Evolutionary conservation across 2,113 vertebrate species (phyloP), one percentile per base, ranked within the genome.

Genomic region (Nibea albiflora): DNA sequence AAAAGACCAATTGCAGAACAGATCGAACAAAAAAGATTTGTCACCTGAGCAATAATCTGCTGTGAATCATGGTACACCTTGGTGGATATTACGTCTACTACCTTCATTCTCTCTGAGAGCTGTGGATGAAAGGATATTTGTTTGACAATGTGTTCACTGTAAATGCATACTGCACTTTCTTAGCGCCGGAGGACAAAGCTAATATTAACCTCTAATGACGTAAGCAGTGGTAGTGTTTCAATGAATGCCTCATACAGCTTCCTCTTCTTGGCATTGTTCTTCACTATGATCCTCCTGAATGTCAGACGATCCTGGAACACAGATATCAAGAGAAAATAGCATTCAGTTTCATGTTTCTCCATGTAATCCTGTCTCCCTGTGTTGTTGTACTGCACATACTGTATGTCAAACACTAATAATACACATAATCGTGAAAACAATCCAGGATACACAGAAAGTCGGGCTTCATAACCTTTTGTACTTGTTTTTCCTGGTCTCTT

Each of bases 221-320:
- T 99, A 85, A 99, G 97, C 89, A 99, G 96, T 52, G 98, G 98
- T 88, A 99, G 93, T 8, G 98, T 98, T 92, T 98, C 96, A 73
- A 99, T 99, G 92, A 99, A 99, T 76, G 95, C 97, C 93, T 99
- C 98, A 91, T 99, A 99, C 96, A 98, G 95, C 96, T 91, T 97
- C 92, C 97, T 96, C 93, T 99, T 99, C 96, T 97, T 98, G 90
- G 98, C 98, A 88, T 99, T 99, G 90, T 99, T 99, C 95, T 99
- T 99, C 60, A 99, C 96, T 94, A 99, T 99, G 92, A 99, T 99
- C 93, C 98, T 97, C 94, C 98, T 95, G 88, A 95, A 95, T 56
- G 93, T 94, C 81, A 95, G 85, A 84, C 93, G 93, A 87, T 95
- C 94, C 94, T 94, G 83, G 57, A 82, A 76, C 20, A 78, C 26